These are phyloP conservation scores for Danio jaintianensis DNA, from an alignment of 2,797 vertebrate species.

Conservation along the genomic window DNA sequence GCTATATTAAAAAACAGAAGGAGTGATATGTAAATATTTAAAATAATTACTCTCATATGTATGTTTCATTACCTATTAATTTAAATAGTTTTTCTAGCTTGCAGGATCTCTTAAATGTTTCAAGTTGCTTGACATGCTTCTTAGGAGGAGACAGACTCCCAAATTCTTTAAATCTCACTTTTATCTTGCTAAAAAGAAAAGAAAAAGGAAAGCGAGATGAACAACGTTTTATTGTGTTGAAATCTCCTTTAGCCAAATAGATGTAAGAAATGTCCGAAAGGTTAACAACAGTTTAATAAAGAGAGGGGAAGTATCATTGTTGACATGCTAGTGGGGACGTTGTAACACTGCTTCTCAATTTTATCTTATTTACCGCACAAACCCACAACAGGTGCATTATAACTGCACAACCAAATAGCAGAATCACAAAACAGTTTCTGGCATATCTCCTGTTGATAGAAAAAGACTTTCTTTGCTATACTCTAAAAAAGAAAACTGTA, in stretches of 20 bases:
- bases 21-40: background rate
- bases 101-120: conserved; percentile 53
- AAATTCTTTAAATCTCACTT: conserved; percentile 64
- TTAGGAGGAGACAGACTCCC: conserved; percentile 57
- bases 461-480: background rate
- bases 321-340: background rate
- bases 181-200: conserved; percentile 58
- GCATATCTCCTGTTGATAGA: conserved; percentile 4
- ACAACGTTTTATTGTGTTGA: conserved; percentile 59
- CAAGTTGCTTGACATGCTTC: conserved; percentile 71
- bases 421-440: conserved; percentile 28
- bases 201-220: conserved; percentile 29
- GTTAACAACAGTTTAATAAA: conserved; percentile 2
- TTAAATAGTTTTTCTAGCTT: conserved; percentile 59
- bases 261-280: background rate
- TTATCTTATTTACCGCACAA: conserved; percentile 20
- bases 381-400: conserved; percentile 34
- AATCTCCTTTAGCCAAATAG: background rate
- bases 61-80: conserved; percentile 56
- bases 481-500: conserved; percentile 1
- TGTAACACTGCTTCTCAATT: conserved; percentile 10
- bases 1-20: background rate
- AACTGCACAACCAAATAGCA: conserved; percentile 7
- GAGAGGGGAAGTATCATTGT: background rate
- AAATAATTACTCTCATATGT: background rate